These are phyloP conservation scores for Microplitis mediator DNA, from an alignment of 1,140 invertebrate species.

Conservation along the genomic window DNA sequence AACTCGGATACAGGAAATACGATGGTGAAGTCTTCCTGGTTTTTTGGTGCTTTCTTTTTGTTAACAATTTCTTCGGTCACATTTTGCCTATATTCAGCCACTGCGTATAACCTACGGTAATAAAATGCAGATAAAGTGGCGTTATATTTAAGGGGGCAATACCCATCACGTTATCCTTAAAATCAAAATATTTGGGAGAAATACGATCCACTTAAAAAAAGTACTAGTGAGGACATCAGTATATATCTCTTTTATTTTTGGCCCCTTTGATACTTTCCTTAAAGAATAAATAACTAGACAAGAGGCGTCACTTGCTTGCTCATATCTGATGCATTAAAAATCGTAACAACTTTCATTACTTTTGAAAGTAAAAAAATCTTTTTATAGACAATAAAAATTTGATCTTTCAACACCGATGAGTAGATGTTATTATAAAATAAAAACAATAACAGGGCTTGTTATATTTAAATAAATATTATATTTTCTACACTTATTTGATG, in stretches of 20 bases:
- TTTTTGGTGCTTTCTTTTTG: neutral
- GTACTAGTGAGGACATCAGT: neutral
- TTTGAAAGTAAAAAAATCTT: neutral
- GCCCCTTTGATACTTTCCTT: neutral
- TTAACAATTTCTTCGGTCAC: neutral
- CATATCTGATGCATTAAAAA: neutral
- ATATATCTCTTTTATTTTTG: neutral
- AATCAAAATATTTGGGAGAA: conserved; percentile 33
- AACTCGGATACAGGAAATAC: neutral
- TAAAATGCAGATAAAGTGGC: conserved; percentile 51
- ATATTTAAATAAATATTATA: too few species aligned
- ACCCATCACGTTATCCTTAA: conserved; percentile 31
- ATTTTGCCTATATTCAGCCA: conserved; percentile 1
- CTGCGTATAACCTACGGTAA: conserved; percentile 28
- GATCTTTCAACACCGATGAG: too few species aligned
- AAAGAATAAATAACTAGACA: neutral
- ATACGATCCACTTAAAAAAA: conserved; percentile 5
- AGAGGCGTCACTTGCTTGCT: conserved; percentile 10
- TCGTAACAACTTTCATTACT: neutral
- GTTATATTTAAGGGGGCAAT: conserved; percentile 40
- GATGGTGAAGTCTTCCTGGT: neutral
- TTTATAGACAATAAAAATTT: too few species aligned
- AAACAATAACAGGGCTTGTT: too few species aligned
- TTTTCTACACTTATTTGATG: too few species aligned
- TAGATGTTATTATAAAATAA: too few species aligned